These are phyloP conservation scores for Lysiphlebus fabarum DNA, from an alignment of 1,140 invertebrate genomes.

Conservation along the genomic window DNA sequence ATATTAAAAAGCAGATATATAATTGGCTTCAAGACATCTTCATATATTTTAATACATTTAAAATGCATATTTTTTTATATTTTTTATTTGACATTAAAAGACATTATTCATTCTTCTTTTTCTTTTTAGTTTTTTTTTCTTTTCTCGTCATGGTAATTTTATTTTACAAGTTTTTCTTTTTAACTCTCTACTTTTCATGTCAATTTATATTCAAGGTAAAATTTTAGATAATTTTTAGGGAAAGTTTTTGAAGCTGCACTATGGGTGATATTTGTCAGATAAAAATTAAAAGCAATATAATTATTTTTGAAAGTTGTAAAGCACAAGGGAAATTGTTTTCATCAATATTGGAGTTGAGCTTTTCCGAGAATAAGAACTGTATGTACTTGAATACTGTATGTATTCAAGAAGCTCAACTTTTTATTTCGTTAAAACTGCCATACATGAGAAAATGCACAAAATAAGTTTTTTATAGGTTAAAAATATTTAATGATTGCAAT, in stretches of 20 bases:
- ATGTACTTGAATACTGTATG: constrained; percentile 23
- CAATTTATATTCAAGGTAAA: too few relatives aligned
- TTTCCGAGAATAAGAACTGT: constrained; percentile 19
- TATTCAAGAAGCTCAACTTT: constrained; percentile 27
- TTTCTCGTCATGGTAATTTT: too few relatives aligned
- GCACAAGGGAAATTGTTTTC: constrained; percentile 11
- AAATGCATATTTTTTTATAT: neutral
- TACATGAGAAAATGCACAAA: too few relatives aligned
- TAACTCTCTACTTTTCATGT: too few relatives aligned
- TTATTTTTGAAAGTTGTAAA: neutral
- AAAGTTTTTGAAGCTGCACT: neutral
- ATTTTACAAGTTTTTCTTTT: too few relatives aligned
- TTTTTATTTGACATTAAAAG: neutral
- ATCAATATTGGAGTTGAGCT: constrained; percentile 9
- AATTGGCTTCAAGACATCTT: constrained; percentile 22
- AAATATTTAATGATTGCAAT: too few relatives aligned
- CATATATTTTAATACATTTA: neutral
- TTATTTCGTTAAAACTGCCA: too few relatives aligned
- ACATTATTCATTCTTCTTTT: too few relatives aligned
- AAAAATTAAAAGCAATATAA: neutral
- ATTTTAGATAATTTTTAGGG: too few relatives aligned
- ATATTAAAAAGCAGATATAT: constrained; percentile 23
- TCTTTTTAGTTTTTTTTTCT: too few relatives aligned
- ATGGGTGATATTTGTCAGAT: neutral
- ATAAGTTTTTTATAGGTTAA: too few relatives aligned